Percentiles rank a stretch among this genome's conserved stretches.
These are phyloP conservation scores for Sorex araneus DNA, from an alignment of 2,113 vertebrate genomes.

Conservation along the genomic window DNA sequence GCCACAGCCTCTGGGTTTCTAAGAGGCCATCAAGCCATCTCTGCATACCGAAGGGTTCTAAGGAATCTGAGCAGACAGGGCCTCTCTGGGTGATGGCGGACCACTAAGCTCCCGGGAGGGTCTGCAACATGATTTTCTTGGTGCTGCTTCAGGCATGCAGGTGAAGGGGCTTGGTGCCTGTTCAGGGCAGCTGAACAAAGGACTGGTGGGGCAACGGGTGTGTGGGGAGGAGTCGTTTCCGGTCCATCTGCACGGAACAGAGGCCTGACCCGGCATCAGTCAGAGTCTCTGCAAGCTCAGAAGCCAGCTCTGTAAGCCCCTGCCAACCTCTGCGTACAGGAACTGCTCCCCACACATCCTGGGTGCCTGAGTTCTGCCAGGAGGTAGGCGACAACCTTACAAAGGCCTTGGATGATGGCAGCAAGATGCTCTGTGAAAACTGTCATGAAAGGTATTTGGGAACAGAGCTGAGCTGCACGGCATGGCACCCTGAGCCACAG, in stretches of 20 bases:
- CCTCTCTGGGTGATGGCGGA: neutral
- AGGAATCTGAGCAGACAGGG: neutral
- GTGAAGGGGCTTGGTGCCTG: neutral
- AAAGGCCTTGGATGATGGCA: neutral
- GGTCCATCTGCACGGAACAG: neutral
- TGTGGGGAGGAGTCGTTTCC: neutral
- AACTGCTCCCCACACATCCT: too few relatives aligned
- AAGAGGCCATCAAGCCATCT: neutral
- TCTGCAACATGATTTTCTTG: neutral
- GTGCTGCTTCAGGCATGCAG: neutral
- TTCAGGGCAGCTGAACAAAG: neutral
- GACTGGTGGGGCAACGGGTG: neutral
- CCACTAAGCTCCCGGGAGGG: neutral
- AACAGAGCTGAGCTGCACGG: neutral
- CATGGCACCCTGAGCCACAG: neutral
- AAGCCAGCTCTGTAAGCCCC: too few relatives aligned
- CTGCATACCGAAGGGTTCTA: slow-evolving; percentile 38
- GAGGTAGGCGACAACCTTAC: neutral
- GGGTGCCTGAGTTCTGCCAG: neutral
- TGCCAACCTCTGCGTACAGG: too few relatives aligned
- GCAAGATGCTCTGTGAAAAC: neutral
- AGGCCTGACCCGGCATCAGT: neutral
- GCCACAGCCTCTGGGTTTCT: neutral
- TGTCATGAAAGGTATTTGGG: neutral
- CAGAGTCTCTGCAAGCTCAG: neutral